These are phyloP conservation scores for Sardinella longiceps DNA, from an alignment of 2,797 vertebrate species.

Conservation along the genomic window DNA sequence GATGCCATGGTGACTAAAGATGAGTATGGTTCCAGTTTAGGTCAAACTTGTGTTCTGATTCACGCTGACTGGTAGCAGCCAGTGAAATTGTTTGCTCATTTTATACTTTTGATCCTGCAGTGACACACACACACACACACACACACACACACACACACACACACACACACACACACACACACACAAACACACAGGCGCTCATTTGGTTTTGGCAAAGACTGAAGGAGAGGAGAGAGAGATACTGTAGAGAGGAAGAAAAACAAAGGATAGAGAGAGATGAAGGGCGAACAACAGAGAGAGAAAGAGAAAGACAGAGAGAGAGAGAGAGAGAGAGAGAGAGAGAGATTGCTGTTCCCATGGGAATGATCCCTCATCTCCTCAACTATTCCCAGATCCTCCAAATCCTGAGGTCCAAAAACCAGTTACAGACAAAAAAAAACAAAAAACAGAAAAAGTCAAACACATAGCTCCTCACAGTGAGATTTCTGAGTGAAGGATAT, in stretches of 20 bases:
- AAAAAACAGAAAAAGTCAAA: neutral
- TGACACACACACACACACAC: neutral
- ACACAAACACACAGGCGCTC: too few relatives aligned
- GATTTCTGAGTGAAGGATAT: neutral
- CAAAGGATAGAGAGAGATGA: neutral
- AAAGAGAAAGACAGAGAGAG: neutral
- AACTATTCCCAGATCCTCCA: neutral
- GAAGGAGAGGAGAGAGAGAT: too few relatives aligned
- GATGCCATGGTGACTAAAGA: too few relatives aligned
- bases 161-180: too few relatives aligned
- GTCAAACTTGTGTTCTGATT: too few relatives aligned
- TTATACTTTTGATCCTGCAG: neutral
- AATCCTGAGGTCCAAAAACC: neutral
- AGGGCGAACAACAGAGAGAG: neutral
- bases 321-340: neutral
- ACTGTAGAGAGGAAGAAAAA: neutral
- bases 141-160: neutral
- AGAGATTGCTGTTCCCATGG: neutral
- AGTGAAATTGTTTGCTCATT: neutral
- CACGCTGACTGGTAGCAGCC: too few relatives aligned
- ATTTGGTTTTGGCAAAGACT: too few relatives aligned
- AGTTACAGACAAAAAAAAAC: neutral
- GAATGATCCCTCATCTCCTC: neutral
- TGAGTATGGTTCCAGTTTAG: too few relatives aligned
- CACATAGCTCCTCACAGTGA: neutral